Base-by-base conservation (phyloP, 2,797 vertebrate genomes). In the Lithobates pipiens region DNA sequence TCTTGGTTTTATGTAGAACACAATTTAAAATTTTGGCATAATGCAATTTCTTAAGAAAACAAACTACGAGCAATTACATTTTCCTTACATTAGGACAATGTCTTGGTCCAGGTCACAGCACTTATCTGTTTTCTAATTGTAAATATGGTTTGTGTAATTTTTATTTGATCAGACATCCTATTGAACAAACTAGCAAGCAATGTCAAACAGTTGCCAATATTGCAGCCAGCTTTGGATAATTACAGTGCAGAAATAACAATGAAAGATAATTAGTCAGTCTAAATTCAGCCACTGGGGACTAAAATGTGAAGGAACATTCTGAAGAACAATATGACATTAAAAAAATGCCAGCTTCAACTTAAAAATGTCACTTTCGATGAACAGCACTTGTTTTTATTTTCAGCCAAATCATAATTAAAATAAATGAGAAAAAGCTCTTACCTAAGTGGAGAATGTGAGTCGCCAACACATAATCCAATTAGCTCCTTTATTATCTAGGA, bases 201-300 rank as follows among this genome's bases (percentile, higher is more conserved):
- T 34, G 78, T 70, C 65, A 70, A 27, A 25, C 42, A 70, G 44
- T 80, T 80, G 67, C 44, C 65, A 80, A 70, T 54, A 71, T 46
- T 70, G 78, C 18, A 80, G 67, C 3, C 18, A 70, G 44, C 67
- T 34, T 36, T 42, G 23, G 39, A 67, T 57, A 80, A 80, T 80
- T 80, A 71, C 27, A 50, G 46, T 54, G 27, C 78, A 80, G 44
- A 80, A 80, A 80, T 57, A 71, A 71, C 25, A 44, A 79, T 68
- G 77, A 27, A 79, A 68, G 67, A 80, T 80, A 70, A 80, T 80
- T 80, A 80, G 67, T 21, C 63, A 69, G 15, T 54, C 44, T 71
- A 80, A 80, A 80, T 71, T 57, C 42, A 70, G 78, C 78, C 44
- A 71, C 29, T 10, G 78, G 67, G 34, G 50, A 54, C 50, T 54